Evolutionary conservation across 2,797 vertebrate genomes (phyloP), one percentile per base, ranked within the genome.

Genomic region (Neosilurus hyrtlii): DNA sequence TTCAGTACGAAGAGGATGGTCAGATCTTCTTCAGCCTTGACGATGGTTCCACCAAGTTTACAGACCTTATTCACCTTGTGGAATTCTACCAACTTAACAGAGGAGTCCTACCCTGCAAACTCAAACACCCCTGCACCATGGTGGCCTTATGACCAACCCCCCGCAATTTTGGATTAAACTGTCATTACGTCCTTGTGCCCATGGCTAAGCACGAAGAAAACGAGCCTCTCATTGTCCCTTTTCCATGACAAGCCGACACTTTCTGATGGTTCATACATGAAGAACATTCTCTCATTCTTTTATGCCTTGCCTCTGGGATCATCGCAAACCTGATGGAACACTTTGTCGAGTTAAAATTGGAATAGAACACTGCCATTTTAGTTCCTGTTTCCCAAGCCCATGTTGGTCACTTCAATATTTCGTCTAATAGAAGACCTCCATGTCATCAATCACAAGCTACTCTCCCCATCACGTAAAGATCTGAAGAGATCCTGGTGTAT

Each of bases 71-170:
- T 90, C 97, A 99, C 89, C 95, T 99, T 92, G 98, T 99, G 89
- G 98, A 99, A 91, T 99, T 99, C 89, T 98, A 99, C 94, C 97
- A 99, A 95, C 96, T 99, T 88, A 99, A 99, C 96, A 95, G 96
- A 93, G 98, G 98, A 87, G 95, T 98, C 86, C 94, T 99, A 93
- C 97, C 98, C 87, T 98, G 96, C 95, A 99, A 97, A 91, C 96
- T 99, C 89, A 99, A 97, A 92, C 97, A 99, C 93, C 97, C 97
- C 87, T 99, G 98, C 92, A 97, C 97, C 91, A 95, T 96, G 52
- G 97, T 99, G 94, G 96, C 97, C 96, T 98, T 99, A 95, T 99
- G 96, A 99, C 95, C 35, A 9, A 2, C 26, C 26, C 63, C 24
- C 26, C 63, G 11, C 62, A 35, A 8, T 9, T 66, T n/a, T 68